These are phyloP conservation scores for Sebastiscus albofasciatus DNA, from an alignment of 2,797 vertebrate species.

Conservation along the genomic window DNA sequence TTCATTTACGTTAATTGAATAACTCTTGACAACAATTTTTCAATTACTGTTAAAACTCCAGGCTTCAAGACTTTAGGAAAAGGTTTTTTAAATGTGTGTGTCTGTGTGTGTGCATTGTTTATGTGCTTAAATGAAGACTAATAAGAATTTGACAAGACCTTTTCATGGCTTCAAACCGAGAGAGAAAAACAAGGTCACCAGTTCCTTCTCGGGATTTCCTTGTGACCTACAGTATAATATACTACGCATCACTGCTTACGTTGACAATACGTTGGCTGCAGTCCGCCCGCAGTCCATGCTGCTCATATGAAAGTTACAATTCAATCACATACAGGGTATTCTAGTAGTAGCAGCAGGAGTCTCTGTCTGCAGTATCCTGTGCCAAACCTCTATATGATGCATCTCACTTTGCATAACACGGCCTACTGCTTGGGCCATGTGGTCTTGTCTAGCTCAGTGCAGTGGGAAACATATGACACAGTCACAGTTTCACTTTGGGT, in stretches of 20 bases:
- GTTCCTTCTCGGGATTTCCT: neutral
- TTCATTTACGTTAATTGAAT: conserved; percentile 47
- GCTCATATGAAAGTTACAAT: neutral
- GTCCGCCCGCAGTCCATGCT: neutral
- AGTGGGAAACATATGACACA: conserved; percentile 16
- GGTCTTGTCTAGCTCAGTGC: neutral
- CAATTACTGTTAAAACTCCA: conserved; percentile 22
- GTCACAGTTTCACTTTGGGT: neutral
- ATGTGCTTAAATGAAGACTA: neutral
- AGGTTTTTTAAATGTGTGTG: neutral
- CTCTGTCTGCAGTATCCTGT: conserved; percentile 4
- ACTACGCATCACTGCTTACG: neutral
- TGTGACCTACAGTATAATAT: conserved; percentile 5
- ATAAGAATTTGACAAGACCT: neutral
- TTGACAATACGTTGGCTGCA: neutral
- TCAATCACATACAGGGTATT: neutral
- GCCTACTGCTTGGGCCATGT: neutral
- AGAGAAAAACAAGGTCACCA: conserved; percentile 10
- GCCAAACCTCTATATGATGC: conserved; percentile 2
- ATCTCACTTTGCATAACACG: neutral
- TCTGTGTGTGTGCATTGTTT: neutral
- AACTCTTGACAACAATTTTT: conserved; percentile 31
- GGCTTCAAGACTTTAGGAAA: neutral
- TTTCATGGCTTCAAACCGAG: neutral
- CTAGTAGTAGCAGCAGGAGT: neutral